Percentiles rank a stretch among this genome's conserved stretches.
These are phyloP conservation scores for Montipora cactus DNA, from an alignment of 64 coral and sea anemone genomes.

Conservation along the genomic window DNA sequence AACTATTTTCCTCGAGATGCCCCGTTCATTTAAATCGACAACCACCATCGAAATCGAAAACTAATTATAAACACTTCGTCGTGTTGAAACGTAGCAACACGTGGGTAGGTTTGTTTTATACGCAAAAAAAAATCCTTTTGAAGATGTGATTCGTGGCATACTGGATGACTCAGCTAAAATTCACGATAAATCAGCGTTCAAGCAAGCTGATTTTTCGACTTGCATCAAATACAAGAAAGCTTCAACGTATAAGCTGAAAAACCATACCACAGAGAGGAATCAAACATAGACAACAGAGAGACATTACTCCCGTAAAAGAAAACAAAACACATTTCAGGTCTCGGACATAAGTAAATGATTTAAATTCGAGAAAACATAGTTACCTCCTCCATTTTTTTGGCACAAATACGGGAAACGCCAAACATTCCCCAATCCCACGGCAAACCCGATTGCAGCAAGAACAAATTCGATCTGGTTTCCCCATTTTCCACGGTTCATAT, in stretches of 20 bases:
- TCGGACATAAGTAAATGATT: not conserved
- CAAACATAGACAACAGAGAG: not conserved
- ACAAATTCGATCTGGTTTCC: constrained; percentile 88
- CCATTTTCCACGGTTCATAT: constrained; percentile 81
- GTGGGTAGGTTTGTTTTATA: not conserved
- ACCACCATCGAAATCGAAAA: not conserved
- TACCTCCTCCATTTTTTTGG: constrained; percentile 89
- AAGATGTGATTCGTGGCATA: not conserved
- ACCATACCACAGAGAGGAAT: not conserved
- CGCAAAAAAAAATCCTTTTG: not conserved
- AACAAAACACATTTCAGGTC: not conserved
- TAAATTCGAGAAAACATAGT: not conserved
- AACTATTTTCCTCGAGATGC: not conserved
- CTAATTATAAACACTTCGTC: too few species aligned
- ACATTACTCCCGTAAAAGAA: not conserved
- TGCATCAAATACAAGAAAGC: not conserved
- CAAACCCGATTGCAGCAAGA: constrained; percentile 85
- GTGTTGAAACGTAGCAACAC: not conserved
- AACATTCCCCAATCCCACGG: constrained; percentile 89
- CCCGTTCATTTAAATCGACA: not conserved
- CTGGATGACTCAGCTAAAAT: not conserved
- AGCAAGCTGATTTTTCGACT: not conserved
- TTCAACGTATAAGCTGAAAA: not conserved
- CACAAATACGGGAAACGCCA: constrained; percentile 93
- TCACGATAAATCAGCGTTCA: not conserved